phyloP scores from a whole-genome alignment of 2,113 vertebrate species.

The Pseudonaja textilis region DNA sequence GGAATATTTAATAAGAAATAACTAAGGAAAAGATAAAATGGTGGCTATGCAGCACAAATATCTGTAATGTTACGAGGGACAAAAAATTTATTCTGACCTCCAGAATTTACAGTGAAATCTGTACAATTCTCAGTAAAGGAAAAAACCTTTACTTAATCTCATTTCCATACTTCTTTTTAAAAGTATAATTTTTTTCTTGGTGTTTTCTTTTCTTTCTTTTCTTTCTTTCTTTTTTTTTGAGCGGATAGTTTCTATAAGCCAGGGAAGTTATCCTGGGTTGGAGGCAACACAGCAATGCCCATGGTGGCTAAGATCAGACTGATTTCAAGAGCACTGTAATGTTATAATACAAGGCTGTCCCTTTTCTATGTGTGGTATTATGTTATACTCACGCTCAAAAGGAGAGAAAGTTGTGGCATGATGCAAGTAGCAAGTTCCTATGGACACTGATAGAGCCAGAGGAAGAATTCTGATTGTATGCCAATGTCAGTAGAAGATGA shows the following conservation, averaged over 20 bases:
- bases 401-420: neutral
- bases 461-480: neutral
- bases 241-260: neutral
- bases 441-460: neutral
- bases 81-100: fast-evolving
- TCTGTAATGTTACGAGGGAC: neutral
- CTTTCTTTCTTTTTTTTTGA: too few relatives aligned
- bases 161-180: neutral
- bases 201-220: neutral
- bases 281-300: neutral
- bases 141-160: neutral
- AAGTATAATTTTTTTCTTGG: neutral
- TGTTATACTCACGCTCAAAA: neutral
- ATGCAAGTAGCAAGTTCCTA: neutral
- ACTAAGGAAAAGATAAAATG: neutral
- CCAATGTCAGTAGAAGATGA: neutral
- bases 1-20: constrained; percentile 10
- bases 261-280: neutral
- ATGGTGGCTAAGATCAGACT: neutral
- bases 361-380: neutral
- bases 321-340: neutral
- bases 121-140: neutral
- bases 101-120: neutral
- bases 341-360: neutral
- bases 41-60: neutral